phyloP scores from a whole-genome alignment of 2,797 vertebrate genomes.

The Tiaroga cobitis region DNA sequence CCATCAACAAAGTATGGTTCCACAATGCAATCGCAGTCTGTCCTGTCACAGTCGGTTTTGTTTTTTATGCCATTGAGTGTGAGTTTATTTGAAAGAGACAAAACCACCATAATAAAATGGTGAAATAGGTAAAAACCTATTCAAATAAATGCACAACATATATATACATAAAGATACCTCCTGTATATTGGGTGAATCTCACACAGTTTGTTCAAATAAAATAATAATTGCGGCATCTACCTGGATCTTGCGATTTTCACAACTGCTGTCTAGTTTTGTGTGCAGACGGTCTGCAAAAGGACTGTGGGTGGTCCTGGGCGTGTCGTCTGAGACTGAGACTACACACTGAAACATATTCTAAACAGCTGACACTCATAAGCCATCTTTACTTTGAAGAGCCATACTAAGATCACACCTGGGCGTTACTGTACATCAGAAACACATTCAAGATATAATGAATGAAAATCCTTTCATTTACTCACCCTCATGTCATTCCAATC shows the following conservation, averaged over 20 bases:
- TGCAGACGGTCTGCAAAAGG: not conserved
- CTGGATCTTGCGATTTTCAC: too few relatives aligned
- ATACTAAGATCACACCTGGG: not conserved
- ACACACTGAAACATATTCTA: slow-evolving; percentile 10
- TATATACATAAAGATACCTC: too few relatives aligned
- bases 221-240: too few relatives aligned
- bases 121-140: not conserved
- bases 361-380: not conserved
- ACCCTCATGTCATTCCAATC: not conserved
- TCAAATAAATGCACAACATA: not conserved
- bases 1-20: not conserved
- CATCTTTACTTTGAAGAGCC: not conserved
- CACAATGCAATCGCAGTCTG: not conserved
- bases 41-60: not conserved
- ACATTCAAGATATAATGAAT: not conserved
- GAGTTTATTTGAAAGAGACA: not conserved
- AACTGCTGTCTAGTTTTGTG: not conserved
- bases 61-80: not conserved
- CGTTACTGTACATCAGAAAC: not conserved
- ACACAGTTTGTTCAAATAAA: too few relatives aligned
- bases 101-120: not conserved
- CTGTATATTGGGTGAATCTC: too few relatives aligned
- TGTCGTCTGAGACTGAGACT: slow-evolving; percentile 1
- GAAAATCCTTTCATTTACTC: not conserved
- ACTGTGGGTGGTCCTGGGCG: not conserved